Base-by-base conservation (phyloP, 2,797 vertebrate species). In the Lacerta viridis region DNA sequence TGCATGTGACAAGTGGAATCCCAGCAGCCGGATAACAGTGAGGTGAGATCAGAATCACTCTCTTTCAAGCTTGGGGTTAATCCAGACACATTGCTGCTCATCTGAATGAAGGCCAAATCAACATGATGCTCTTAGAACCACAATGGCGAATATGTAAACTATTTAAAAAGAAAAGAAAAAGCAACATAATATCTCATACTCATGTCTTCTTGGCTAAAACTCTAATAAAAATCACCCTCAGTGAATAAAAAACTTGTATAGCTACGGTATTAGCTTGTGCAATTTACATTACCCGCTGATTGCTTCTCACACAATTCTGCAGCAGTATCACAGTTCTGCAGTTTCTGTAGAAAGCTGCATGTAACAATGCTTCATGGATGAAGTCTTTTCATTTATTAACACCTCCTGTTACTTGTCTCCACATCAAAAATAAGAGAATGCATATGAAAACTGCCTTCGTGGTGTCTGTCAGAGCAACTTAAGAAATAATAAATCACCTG, bases 251-350 rank as follows among this genome's bases (percentile, higher is more conserved):
- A 92, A 93, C 92, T 90, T 93, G 93, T 90, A 92, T 91, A 96
- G 92, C 92, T 91, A 33, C 33, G 33, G 33, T 33, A 95, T 93
- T 93, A 94, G 94, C 88, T 86, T 83, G 88, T 92, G 90, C 92
- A 92, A 93, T 92, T 94, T 93, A 94, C 94, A 95, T 93, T 91
- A 93, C 93, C 93, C 87, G 93, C 94, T 94, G 94, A 95, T 94
- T 92, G 90, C 91, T 87, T 93, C 43, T 89, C 83, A 90, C 89
- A 88, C 1, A 0, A 90, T 93, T 95, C 93, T 93, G 94, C 92
- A 93, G 89, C 88, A 91, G 94, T 94, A 94, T 92, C 94, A 92
- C 88, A 0, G 2, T 90, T 94, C 91, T 0, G 87, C 93, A 91
- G 94, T 93, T 94, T 93, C 88, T 89, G 92, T 91, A 75, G 87